These are phyloP conservation scores for Platorchestia sp. DNA, from an alignment of 1,140 invertebrate genomes.

Conservation along the genomic window DNA sequence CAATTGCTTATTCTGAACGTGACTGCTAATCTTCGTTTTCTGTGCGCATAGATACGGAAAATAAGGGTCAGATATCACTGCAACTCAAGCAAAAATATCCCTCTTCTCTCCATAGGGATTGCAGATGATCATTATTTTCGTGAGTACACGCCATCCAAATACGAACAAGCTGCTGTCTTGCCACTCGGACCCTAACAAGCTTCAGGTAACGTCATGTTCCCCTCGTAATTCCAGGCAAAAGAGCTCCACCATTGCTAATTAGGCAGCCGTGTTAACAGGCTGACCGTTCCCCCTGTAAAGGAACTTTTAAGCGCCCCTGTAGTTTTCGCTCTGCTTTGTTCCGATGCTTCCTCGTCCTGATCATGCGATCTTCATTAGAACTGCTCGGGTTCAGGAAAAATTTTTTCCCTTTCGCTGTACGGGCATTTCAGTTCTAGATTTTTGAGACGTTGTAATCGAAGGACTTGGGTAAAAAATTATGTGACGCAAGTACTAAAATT, in stretches of 20 bases:
- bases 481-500: background rate
- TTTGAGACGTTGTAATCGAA: background rate
- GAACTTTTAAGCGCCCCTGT: background rate
- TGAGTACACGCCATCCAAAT: background rate
- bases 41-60: background rate
- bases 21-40: background rate
- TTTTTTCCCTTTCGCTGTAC: background rate
- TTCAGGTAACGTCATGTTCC: background rate
- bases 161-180: background rate
- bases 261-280: slow-evolving; percentile 28
- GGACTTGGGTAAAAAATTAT: background rate
- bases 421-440: background rate
- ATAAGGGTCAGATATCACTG: background rate
- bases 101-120: background rate
- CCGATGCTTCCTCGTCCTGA: background rate
- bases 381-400: background rate
- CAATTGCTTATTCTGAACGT: background rate
- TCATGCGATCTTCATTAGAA: slow-evolving; percentile 39
- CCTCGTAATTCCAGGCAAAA: background rate
- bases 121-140: background rate
- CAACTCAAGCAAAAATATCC: background rate
- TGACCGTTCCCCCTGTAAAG: background rate
- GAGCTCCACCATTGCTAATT: slow-evolving; percentile 15
- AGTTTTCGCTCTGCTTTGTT: slow-evolving; percentile 16
- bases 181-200: background rate